A percentile compares a stretch with the other conserved stretches of the same genome.
phyloP scores from a whole-genome alignment of 2,113 vertebrate species.

The Aptenodytes patagonicus region DNA sequence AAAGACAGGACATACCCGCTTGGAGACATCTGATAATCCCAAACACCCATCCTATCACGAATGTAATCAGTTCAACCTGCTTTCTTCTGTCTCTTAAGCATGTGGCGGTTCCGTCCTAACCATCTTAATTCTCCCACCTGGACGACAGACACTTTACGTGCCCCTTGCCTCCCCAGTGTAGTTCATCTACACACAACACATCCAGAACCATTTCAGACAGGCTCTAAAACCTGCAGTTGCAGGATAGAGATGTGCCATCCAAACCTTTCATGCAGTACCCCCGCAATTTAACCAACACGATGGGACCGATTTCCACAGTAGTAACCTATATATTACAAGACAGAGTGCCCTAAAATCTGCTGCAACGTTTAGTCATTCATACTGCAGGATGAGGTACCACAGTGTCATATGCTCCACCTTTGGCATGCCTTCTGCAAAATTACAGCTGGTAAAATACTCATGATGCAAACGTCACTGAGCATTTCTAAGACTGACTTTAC shows the following conservation, averaged over 20 bases:
- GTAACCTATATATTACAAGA: background rate
- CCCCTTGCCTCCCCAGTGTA: background rate
- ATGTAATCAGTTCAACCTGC: background rate
- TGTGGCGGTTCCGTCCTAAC: background rate
- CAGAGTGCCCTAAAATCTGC: background rate
- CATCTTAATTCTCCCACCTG: background rate
- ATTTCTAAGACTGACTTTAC: background rate
- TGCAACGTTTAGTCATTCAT: background rate
- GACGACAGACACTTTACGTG: background rate
- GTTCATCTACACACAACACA: background rate
- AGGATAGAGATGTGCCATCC: background rate
- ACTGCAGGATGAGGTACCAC: background rate
- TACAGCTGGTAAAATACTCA: background rate
- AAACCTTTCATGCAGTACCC: background rate
- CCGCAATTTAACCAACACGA: fast-evolving
- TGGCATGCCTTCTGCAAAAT: background rate
- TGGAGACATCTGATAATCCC: background rate
- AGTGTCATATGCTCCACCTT: background rate
- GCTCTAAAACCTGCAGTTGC: background rate
- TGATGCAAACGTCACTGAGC: background rate
- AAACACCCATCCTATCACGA: fast-evolving
- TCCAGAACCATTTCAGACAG: background rate
- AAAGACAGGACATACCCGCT: background rate
- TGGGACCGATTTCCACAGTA: background rate
- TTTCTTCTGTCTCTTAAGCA: background rate